phyloP scores from a whole-genome alignment of 2,888 invertebrate genomes.

The Spisula solida region DNA sequence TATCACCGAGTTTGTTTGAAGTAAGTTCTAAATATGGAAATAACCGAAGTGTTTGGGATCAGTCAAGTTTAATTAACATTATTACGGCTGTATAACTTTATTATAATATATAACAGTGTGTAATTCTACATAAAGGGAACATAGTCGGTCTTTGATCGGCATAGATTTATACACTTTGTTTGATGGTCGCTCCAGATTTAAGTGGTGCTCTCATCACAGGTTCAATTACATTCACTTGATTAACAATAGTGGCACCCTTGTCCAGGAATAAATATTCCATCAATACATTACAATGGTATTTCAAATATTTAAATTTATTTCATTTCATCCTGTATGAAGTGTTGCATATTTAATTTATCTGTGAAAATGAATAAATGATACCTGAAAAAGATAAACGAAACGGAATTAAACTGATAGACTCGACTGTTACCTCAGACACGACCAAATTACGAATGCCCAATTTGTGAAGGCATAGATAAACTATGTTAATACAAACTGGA shows the following conservation, averaged over 20 bases:
- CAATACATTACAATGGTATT: not conserved
- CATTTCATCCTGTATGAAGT: not conserved
- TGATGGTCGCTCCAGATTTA: too few species aligned
- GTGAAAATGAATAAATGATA: not conserved
- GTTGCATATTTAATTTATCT: not conserved
- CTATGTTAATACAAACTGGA: too few species aligned
- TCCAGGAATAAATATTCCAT: not conserved
- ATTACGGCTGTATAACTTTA: not conserved
- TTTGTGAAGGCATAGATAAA: too few species aligned
- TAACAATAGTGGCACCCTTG: not conserved
- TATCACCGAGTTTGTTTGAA: not conserved
- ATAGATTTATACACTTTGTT: too few species aligned
- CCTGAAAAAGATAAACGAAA: not conserved
- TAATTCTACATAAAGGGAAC: not conserved
- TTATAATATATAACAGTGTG: not conserved
- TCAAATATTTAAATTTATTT: not conserved
- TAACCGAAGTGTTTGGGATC: not conserved
- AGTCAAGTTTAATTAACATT: not conserved
- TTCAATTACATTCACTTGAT: not conserved
- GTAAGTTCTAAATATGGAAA: constrained; percentile 5
- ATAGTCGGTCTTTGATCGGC: not conserved
- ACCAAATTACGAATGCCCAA: too few species aligned
- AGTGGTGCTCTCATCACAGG: not conserved
- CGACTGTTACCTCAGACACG: too few species aligned
- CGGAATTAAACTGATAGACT: not conserved